Evolutionary conservation across 2,888 invertebrate genomes (phyloP), one percentile per base, ranked within the genome.

Genomic region (Andrena chrysosceles): DNA sequence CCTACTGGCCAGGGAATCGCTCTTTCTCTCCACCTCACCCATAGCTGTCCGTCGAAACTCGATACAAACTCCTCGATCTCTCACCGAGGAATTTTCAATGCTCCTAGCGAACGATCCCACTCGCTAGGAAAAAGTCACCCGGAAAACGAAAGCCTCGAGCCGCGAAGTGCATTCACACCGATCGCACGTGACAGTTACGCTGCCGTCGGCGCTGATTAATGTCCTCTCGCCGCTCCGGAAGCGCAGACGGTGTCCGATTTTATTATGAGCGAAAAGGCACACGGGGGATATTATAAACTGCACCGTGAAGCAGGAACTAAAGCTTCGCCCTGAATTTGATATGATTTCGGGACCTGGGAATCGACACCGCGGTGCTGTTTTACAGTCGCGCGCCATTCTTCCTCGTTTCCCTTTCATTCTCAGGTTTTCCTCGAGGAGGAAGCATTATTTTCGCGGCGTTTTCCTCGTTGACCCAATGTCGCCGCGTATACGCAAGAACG

Each of bases 1-100:
- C 89, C 87, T 87, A 86, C 84, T 85, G 86, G 85, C 80, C 74
- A 81, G 42, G 52, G 79, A 84, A 80, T 85, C 81, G 84, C 86
- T 89, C 86, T 89, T 90, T 77, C 88, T 72, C 26, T 59, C 48
- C 68, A 10, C 33, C 52, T 33, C 48, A n/a, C 31, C 20, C 42
- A 1, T 16, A 23, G 20, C 31, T 49, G 52, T 56, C 60, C 52
- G 35, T 60, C 70, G 70, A 74, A 74, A 81, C 70, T 33, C 49
- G 74, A 82, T 81, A 70, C 54, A 13, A 42, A 13, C 13, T 10
- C 42, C 42, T 4, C 4, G 42, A 42, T 42, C 42, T 3, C 42
- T 42, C 42, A 0, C 4, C 16, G 3, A 1, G 16, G 42, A 5
- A 42, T 42, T 16, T 16, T 13, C 42, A 1, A 42, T 16, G 1